Conservation (phyloP, 2,888 invertebrate genomes). For the Epistrophe grossulariae region DNA sequence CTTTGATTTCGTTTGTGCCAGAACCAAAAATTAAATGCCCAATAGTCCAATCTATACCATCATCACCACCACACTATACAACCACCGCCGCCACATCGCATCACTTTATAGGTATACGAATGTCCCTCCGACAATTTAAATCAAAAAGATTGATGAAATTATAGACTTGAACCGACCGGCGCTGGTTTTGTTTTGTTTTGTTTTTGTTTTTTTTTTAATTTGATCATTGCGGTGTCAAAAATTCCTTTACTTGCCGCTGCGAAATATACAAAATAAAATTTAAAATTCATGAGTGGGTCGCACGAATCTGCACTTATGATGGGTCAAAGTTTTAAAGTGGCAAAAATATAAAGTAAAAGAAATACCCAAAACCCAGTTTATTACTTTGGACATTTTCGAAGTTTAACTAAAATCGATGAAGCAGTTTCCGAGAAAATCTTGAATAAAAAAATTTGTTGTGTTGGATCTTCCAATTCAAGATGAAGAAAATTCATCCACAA, state of each 20-base stretch:
- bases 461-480: too few species aligned
- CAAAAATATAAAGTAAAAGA: too few species aligned
- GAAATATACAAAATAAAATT: background rate
- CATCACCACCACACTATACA: background rate
- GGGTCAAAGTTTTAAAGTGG: too few species aligned
- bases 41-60: conserved; percentile 12
- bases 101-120: background rate
- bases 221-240: conserved; percentile 60
- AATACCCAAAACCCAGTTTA: too few species aligned
- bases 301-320: background rate
- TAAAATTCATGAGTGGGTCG: background rate
- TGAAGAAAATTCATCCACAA: too few species aligned
- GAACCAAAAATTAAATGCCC: conserved; percentile 52
- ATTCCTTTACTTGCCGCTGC: conserved; percentile 45
- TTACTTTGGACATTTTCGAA: too few species aligned
- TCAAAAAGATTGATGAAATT: conserved; percentile 53
- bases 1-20: conserved; percentile 59
- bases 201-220: background rate
- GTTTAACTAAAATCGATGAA: too few species aligned
- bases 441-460: too few species aligned
- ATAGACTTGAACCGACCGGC: conserved; percentile 59
- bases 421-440: too few species aligned
- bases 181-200: background rate
- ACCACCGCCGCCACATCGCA: background rate
- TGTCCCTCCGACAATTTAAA: conserved; percentile 48